Conservation (phyloP, 2,888 invertebrate genomes). For the Hirtodrosophila histrioides region DNA sequence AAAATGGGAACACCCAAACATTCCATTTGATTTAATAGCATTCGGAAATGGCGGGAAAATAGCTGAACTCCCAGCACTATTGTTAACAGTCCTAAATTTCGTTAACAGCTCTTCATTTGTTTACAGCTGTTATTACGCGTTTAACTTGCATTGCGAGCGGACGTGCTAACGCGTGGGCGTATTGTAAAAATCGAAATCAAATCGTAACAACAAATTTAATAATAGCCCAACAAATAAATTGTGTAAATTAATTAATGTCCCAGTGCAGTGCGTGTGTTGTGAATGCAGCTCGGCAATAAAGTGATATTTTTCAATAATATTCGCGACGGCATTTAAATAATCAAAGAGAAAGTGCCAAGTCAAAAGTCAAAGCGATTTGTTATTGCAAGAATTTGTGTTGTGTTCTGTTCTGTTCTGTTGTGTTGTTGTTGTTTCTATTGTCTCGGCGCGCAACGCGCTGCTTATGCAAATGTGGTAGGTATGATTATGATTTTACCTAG, state of each 20-base stretch:
- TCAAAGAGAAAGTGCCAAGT: constrained; percentile 57
- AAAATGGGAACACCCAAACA: too few species aligned
- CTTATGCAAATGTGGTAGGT: constrained; percentile 76
- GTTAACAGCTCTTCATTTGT: too few species aligned
- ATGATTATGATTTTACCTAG: constrained; percentile 55
- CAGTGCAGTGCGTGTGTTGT: constrained; percentile 18
- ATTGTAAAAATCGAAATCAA: constrained; percentile 69
- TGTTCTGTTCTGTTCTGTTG: constrained; percentile 36
- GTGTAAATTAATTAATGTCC: constrained; percentile 28
- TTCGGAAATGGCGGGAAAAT: too few species aligned
- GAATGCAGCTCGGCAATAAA: constrained; percentile 14
- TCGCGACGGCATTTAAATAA: constrained; percentile 15
- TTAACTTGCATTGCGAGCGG: constrained; percentile 32
- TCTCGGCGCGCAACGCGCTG: constrained; percentile 55
- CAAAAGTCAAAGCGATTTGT: constrained; percentile 47
- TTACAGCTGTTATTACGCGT: constrained; percentile 57
- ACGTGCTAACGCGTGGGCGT: constrained; percentile 48
- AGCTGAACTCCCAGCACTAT: too few species aligned
- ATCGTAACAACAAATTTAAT: constrained; percentile 56
- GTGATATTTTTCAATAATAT: constrained; percentile 35
- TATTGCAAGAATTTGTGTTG: constrained; percentile 54
- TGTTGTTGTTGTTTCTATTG: constrained; percentile 40
- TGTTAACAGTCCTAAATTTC: constrained; percentile 14
- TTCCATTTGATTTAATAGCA: too few species aligned
- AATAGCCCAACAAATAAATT: constrained; percentile 40